A percentile compares a stretch with the other conserved stretches of the same genome.
These are phyloP conservation scores for Pedetes capensis DNA, from an alignment of 2,113 vertebrate genomes.

Conservation along the genomic window DNA sequence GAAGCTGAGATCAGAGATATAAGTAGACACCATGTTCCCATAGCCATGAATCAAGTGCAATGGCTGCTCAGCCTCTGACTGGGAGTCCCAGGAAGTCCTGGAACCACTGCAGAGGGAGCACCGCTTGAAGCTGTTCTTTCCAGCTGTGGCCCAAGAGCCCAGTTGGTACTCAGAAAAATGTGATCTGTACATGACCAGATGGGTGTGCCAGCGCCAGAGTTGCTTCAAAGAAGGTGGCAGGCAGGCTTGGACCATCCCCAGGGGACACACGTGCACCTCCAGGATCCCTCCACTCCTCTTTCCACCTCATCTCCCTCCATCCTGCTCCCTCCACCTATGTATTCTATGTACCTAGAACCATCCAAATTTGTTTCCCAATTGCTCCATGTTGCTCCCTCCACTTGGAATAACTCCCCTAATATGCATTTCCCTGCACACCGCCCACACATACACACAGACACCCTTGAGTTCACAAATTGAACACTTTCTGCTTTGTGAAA, in stretches of 20 bases:
- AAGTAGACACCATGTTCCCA: slow-evolving; percentile 51
- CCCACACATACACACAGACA: no score
- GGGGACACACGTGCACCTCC: no score
- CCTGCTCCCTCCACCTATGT: neutral
- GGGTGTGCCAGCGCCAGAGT: neutral
- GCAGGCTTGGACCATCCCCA: no score
- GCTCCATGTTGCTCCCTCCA: neutral
- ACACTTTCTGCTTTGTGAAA: neutral
- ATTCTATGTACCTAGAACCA: neutral
- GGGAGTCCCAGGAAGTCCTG: slow-evolving; percentile 69
- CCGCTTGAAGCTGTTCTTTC: neutral
- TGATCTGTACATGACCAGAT: neutral
- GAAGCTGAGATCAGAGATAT: neutral
- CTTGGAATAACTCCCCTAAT: neutral
- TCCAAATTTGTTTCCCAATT: neutral
- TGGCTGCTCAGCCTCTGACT: slow-evolving; percentile 71
- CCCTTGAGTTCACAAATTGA: neutral
- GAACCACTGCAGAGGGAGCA: neutral
- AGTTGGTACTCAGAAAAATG: neutral
- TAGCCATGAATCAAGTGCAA: slow-evolving; percentile 66
- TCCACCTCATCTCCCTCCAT: rapidly evolving
- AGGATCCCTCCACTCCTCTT: no score
- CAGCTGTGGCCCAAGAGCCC: neutral
- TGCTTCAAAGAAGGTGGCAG: neutral
- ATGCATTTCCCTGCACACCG: rapidly evolving